Percentiles rank a stretch among this genome's conserved stretches.
phyloP scores from a whole-genome alignment of 1,140 invertebrate genomes.

The Micrasema minimum region DNA sequence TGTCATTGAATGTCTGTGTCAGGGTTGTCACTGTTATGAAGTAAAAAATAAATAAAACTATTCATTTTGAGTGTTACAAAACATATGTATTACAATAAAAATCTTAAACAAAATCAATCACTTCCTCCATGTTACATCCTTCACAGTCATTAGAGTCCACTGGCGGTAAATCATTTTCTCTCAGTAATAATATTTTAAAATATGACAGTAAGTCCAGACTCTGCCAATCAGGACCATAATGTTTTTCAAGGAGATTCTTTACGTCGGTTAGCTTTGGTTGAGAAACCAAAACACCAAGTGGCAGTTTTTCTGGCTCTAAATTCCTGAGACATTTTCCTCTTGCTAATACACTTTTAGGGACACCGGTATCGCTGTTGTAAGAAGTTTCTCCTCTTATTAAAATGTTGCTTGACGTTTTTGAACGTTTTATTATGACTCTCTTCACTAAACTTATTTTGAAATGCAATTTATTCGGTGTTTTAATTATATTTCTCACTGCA shows the following conservation, averaged over 20 bases:
- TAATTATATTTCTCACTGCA: background rate
- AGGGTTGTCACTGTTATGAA: too few species aligned
- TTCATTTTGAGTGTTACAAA: too few species aligned
- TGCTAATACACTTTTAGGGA: background rate
- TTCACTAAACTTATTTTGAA: background rate
- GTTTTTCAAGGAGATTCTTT: background rate
- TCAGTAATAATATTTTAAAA: too few species aligned
- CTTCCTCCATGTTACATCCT: too few species aligned
- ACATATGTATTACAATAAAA: too few species aligned
- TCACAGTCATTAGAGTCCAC: too few species aligned
- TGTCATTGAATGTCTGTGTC: too few species aligned
- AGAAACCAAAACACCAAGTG: background rate
- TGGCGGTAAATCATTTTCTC: too few species aligned
- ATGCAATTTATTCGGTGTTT: background rate
- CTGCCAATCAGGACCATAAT: background rate
- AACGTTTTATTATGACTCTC: background rate
- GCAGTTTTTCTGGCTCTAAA: background rate
- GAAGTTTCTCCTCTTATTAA: background rate
- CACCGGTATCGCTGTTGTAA: background rate
- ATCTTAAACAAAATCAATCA: too few species aligned
- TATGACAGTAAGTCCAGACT: too few species aligned
- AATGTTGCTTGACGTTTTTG: conserved; percentile 1
- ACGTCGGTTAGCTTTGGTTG: background rate
- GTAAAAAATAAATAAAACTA: too few species aligned
- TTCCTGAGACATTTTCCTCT: background rate